Evolutionary conservation across 2,113 vertebrate species (phyloP), one percentile per base, ranked within the genome.

Genomic region (Hypanus sabinus): DNA sequence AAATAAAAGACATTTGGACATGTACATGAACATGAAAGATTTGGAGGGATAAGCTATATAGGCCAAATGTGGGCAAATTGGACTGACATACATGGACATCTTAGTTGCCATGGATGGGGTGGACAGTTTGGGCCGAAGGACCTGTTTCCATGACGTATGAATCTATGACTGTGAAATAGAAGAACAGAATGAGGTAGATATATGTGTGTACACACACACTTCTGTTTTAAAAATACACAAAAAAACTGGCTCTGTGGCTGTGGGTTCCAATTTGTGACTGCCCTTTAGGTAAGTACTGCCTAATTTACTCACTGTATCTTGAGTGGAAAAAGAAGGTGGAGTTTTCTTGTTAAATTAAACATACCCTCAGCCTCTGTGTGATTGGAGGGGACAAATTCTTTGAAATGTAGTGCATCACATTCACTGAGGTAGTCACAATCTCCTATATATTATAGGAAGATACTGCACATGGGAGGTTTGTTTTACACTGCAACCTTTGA

Each of bases 401-500:
- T 65, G 85, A 33, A 90, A 65, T 65, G 33, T 33, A 65, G n/a
- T n/a, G 30, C n/a, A 62, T 60, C 57, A 14, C 55, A 12, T 90
- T 90, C 30, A 65, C n/a, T 62, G 85, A 90, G 14, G 33, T 90
- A 90, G 33, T 90, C 60, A 68, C 60, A 33, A 33, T 33, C 9
- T 65, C 85, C 85, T 33, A 33, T 65, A 65, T 36, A 90, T 68
- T 90, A 36, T 18, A 36, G 60, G 60, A 88, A 65, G 85, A 65
- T 65, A 65, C 60, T 90, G 85, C 60, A 90, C 91, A 93, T 73
- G 91, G 91, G 91, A 71, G 91, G 68, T 93, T 90, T 93, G 91
- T 73, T 93, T 93, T 93, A 55, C 68, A 71, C 36, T 75, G 91
- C 55, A 73, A 73, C 85, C 68, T 93, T 73, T 93, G 68, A 46